These are phyloP conservation scores for Corvus moneduloides DNA, from an alignment of 2,113 vertebrate species.

Conservation along the genomic window DNA sequence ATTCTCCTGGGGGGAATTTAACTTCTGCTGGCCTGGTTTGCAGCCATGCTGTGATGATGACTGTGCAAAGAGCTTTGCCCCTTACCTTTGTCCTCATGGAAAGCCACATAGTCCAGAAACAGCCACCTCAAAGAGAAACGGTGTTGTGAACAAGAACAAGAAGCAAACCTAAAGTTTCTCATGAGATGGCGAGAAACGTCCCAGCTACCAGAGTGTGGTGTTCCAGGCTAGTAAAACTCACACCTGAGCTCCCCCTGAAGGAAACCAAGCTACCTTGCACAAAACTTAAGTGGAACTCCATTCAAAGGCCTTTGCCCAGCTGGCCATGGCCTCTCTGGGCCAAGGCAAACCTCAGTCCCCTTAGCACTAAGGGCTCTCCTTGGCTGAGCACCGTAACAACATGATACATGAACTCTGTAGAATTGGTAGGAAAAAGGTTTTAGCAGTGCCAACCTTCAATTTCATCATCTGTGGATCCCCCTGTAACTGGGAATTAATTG, in stretches of 20 bases:
- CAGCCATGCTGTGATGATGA: background rate
- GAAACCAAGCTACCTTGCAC: background rate
- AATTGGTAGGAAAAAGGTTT: background rate
- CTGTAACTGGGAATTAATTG: background rate
- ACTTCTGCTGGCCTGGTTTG: background rate
- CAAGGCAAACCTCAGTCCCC: background rate
- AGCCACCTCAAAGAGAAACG: background rate
- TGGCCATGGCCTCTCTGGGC: background rate
- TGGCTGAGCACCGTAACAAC: background rate
- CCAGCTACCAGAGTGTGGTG: background rate
- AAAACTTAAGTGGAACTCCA: background rate
- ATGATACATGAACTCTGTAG: accelerated
- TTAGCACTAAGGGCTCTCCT: background rate
- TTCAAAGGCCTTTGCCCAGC: background rate
- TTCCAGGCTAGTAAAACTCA: background rate
- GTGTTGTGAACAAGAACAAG: background rate
- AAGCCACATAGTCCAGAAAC: background rate
- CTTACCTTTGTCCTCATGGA: background rate
- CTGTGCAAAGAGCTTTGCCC: background rate
- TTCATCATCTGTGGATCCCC: background rate
- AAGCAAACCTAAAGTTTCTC: background rate
- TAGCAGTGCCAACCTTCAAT: background rate
- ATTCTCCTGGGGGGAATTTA: background rate
- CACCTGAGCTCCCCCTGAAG: background rate
- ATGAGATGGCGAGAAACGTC: background rate